Conservation (phyloP, 2,888 invertebrate genomes). For the Gisinianus flammeolus region DNA sequence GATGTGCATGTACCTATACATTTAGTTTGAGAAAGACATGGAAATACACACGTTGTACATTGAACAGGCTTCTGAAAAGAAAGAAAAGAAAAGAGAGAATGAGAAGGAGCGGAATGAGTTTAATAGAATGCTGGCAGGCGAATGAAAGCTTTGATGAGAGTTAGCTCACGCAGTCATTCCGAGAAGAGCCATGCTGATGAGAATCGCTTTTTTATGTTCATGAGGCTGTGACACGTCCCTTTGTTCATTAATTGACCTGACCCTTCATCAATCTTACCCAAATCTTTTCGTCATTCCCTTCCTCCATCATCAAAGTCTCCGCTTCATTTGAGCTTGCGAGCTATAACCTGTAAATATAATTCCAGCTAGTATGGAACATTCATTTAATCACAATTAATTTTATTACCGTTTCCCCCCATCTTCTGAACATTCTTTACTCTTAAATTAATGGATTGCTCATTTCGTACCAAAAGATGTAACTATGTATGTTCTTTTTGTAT, state of each 20-base stretch:
- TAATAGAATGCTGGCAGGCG: not conserved
- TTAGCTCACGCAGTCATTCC: constrained; percentile 11
- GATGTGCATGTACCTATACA: too few species aligned
- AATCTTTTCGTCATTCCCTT: constrained; percentile 7
- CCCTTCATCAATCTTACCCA: constrained; percentile 54
- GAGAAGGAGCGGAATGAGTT: constrained; percentile 5
- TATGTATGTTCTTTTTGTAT: too few species aligned
- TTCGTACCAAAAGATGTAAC: too few species aligned
- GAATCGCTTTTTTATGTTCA: constrained; percentile 58
- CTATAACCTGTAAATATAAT: not conserved
- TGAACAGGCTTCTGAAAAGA: too few species aligned
- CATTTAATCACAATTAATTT: too few species aligned
- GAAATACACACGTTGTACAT: too few species aligned
- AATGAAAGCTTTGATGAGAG: constrained; percentile 15
- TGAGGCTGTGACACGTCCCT: constrained; percentile 46
- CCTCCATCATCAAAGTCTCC: not conserved
- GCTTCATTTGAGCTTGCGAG: not conserved
- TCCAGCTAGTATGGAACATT: too few species aligned
- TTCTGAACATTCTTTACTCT: not conserved
- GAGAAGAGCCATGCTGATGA: constrained; percentile 42
- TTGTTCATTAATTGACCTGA: constrained; percentile 56
- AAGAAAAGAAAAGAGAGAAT: not conserved
- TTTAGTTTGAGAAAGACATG: too few species aligned
- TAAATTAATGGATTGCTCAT: too few species aligned
- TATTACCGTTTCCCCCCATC: too few species aligned